Evolutionary conservation across 2,888 invertebrate species (phyloP).

Genomic region (Platypus cylindrus): DNA sequence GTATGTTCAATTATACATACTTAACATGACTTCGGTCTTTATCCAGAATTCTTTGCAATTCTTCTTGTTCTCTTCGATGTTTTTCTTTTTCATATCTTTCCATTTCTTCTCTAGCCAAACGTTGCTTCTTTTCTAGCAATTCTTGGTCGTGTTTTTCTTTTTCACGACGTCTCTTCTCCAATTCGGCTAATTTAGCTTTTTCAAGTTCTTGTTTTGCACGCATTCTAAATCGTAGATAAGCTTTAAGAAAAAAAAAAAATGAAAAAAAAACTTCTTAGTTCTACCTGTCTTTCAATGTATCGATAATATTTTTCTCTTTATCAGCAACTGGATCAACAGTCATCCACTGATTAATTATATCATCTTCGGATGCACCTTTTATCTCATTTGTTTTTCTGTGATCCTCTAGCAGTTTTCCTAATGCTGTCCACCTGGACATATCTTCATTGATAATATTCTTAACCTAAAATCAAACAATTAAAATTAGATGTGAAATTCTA

Average conservation of each 20-base stretch:
- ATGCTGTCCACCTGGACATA: slow-evolving; percentile 33
- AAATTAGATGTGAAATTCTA: slow-evolving; percentile 1
- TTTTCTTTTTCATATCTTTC: slow-evolving; percentile 26
- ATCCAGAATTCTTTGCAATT: slow-evolving; percentile 29
- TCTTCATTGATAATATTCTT: slow-evolving; percentile 38
- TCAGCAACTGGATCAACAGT: slow-evolving; percentile 34
- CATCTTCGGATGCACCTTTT: slow-evolving; percentile 24
- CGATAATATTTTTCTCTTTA: slow-evolving; percentile 38
- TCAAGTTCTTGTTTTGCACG: slow-evolving; percentile 40
- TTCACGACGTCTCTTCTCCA: slow-evolving; percentile 28
- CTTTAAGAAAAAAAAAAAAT: background rate
- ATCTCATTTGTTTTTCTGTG: slow-evolving; percentile 32
- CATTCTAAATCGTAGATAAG: slow-evolving; percentile 20
- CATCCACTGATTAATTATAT: slow-evolving; percentile 40
- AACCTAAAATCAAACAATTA: slow-evolving; percentile 25
- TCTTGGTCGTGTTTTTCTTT: slow-evolving; percentile 33
- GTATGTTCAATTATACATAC: slow-evolving; percentile 22
- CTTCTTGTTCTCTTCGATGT: slow-evolving; percentile 28
- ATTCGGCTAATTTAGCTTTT: slow-evolving; percentile 28
- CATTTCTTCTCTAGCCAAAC: slow-evolving; percentile 26
- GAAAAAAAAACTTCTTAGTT: background rate
- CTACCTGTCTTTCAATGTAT: slow-evolving; percentile 38
- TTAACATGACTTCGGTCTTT: slow-evolving; percentile 28
- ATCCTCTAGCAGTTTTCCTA: slow-evolving; percentile 38
- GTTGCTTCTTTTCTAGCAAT: slow-evolving; percentile 31